Conservation (phyloP, 2,888 invertebrate species). For the Diaprepes abbreviatus region DNA sequence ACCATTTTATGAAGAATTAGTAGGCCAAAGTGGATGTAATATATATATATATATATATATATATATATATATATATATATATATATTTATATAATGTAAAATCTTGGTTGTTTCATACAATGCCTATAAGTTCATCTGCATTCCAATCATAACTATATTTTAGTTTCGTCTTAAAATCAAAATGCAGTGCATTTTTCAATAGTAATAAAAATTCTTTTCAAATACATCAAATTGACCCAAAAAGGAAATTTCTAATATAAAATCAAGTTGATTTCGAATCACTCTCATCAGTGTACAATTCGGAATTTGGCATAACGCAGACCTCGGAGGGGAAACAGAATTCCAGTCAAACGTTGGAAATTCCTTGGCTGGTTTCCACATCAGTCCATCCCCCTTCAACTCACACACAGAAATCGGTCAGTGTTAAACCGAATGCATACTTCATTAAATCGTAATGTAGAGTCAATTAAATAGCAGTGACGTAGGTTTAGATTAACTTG, state of each 20-base stretch:
- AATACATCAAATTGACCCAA: constrained; percentile 6
- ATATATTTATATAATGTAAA: too few relatives aligned
- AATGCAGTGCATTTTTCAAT: not conserved
- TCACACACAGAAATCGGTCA: constrained; percentile 44
- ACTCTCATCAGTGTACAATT: constrained; percentile 27
- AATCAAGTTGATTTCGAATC: constrained; percentile 32
- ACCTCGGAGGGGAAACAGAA: constrained; percentile 43
- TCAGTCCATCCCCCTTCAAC: constrained; percentile 42
- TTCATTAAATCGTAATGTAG: constrained; percentile 55
- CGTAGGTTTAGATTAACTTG: not conserved
- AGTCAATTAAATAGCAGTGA: constrained; percentile 44
- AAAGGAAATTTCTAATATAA: constrained; percentile 23
- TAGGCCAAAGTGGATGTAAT: too few relatives aligned
- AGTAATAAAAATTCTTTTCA: constrained; percentile 9
- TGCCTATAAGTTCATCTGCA: too few relatives aligned
- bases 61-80: too few relatives aligned
- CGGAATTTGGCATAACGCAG: constrained; percentile 46
- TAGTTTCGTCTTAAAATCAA: not conserved
- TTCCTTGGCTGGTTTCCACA: constrained; percentile 48
- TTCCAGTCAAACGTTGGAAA: constrained; percentile 49
- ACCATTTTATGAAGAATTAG: too few relatives aligned
- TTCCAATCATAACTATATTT: not conserved
- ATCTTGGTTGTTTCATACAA: too few relatives aligned
- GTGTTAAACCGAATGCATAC: constrained; percentile 54
- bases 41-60: too few relatives aligned